These are phyloP conservation scores for Drosophila ustulata DNA, from an alignment of 2,888 invertebrate genomes.

Conservation along the genomic window DNA sequence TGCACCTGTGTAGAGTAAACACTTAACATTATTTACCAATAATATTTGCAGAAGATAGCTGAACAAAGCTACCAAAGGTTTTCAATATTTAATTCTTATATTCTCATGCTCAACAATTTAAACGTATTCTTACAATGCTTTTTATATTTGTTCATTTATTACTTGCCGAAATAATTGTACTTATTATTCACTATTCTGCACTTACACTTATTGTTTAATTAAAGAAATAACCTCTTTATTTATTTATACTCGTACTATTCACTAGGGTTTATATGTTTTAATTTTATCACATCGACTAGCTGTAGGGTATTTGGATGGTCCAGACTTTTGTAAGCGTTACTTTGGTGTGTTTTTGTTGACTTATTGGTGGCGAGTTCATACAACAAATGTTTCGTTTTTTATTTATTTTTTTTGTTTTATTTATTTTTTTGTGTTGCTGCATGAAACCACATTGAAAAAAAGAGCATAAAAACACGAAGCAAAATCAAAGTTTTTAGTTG, in stretches of 20 bases:
- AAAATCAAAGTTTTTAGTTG: constrained; percentile 66
- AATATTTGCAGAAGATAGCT: background rate
- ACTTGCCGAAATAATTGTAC: no score
- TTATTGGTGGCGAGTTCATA: constrained; percentile 59
- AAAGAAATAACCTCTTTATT: background rate
- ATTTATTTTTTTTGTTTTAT: constrained; percentile 14
- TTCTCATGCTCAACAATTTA: background rate
- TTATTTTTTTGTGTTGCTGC: constrained; percentile 30
- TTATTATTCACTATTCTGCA: no score
- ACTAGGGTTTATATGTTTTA: background rate
- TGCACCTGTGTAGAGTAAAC: background rate
- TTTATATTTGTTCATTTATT: no score
- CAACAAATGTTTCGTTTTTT: constrained; percentile 44
- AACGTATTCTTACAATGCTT: background rate
- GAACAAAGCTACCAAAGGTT: background rate
- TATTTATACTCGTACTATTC: background rate
- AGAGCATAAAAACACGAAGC: constrained; percentile 22
- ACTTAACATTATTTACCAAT: background rate
- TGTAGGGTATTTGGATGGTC: constrained; percentile 34
- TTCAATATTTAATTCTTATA: background rate
- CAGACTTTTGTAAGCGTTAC: no score
- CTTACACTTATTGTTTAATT: no score
- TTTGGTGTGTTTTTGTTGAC: constrained; percentile 48
- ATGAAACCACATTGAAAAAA: constrained; percentile 45
- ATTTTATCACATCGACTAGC: background rate